Conservation (phyloP, 2,113 vertebrate species). For the Cololabis saira region DNA sequence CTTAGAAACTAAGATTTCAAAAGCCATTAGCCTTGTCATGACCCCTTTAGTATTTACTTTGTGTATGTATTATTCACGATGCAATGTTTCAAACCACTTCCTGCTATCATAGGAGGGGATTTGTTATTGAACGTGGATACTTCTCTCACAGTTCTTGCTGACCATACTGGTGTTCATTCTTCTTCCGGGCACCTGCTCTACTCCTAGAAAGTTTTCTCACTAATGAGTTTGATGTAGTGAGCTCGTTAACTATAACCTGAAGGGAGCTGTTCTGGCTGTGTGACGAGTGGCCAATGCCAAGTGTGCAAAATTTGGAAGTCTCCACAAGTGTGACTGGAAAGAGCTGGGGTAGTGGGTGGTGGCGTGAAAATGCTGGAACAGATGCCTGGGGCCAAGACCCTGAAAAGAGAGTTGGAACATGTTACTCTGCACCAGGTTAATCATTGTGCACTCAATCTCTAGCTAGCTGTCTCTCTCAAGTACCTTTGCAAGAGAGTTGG, state of each 20-base stretch:
- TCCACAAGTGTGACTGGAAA: constrained; percentile 72
- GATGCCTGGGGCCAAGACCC: constrained; percentile 74
- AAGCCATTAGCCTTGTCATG: constrained; percentile 5
- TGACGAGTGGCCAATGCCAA: constrained; percentile 73
- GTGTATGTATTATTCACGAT: constrained; percentile 11
- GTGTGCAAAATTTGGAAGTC: constrained; percentile 70
- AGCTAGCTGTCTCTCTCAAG: constrained; percentile 54
- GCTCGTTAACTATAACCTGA: constrained; percentile 83
- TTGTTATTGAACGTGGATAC: neutral
- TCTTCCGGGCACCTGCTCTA: constrained; percentile 59
- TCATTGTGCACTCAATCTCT: constrained; percentile 69
- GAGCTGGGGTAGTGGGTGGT: constrained; percentile 64
- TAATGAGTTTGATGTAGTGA: constrained; percentile 84
- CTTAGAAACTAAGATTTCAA: neutral
- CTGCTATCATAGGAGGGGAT: constrained; percentile 2
- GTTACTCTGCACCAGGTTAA: constrained; percentile 69
- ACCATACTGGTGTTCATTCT: constrained; percentile 43
- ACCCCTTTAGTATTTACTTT: constrained; percentile 15
- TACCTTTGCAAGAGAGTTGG: constrained; percentile 29
- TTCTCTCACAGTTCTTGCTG: constrained; percentile 27
- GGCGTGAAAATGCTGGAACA: constrained; percentile 63
- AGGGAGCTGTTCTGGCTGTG: constrained; percentile 82
- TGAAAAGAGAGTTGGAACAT: constrained; percentile 60
- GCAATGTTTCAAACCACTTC: constrained; percentile 3
- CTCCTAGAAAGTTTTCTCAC: constrained; percentile 73